phyloP scores from a whole-genome alignment of 2,888 invertebrate genomes.

The Drosophila maculinotata region DNA sequence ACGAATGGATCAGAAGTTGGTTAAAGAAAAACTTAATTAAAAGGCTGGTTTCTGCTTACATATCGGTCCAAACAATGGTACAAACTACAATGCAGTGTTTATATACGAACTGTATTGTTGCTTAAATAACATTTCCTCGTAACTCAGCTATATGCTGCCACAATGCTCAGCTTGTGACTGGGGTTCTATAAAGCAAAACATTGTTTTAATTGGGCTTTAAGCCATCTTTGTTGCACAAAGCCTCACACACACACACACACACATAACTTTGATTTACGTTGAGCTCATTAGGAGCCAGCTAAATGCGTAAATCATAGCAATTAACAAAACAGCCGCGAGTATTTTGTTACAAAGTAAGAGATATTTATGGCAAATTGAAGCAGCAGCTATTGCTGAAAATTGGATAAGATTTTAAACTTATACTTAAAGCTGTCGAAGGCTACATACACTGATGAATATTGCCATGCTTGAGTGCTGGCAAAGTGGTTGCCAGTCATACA shows the following conservation, averaged over 20 bases:
- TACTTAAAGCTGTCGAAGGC: conserved; percentile 6
- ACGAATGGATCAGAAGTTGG: neutral
- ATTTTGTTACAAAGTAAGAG: conserved; percentile 15
- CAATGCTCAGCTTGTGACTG: conserved; percentile 17
- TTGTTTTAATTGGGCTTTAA: conserved; percentile 12
- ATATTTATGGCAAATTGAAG: neutral
- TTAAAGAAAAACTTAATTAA: conserved; percentile 48
- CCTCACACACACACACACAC: too few species aligned
- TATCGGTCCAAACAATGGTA: conserved; percentile 19
- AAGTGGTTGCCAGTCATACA: conserved; percentile 19
- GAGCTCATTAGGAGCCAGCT: conserved; percentile 13
- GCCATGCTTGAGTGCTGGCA: conserved; percentile 4
- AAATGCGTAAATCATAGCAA: conserved; percentile 10
- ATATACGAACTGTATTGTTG: conserved; percentile 20
- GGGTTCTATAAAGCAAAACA: conserved; percentile 1
- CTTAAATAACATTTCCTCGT: conserved; percentile 2
- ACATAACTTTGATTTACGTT: conserved; percentile 7
- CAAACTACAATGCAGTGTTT: conserved; percentile 19
- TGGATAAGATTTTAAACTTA: conserved; percentile 3
- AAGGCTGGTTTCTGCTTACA: conserved; percentile 17
- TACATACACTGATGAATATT: neutral
- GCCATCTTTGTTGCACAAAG: neutral
- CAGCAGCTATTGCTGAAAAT: neutral
- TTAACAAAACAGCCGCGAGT: conserved; percentile 3
- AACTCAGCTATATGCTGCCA: conserved; percentile 5